These are phyloP conservation scores for Ctenicera cuprea DNA, from an alignment of 2,888 invertebrate species.

Conservation along the genomic window DNA sequence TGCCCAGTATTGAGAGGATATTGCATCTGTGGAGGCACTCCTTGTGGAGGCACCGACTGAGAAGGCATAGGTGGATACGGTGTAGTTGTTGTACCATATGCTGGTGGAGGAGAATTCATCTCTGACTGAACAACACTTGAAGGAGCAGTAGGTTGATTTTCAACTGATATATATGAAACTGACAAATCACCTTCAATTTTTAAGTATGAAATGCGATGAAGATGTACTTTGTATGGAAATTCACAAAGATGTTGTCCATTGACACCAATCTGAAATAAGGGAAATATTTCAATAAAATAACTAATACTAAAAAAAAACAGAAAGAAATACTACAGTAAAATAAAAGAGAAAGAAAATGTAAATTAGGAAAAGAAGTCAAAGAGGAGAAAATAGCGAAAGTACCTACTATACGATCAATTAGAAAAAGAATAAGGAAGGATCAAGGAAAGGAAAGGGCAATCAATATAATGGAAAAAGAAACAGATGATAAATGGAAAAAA, in stretches of 20 bases:
- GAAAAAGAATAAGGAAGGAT: too few species aligned
- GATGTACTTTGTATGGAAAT: conserved; percentile 84
- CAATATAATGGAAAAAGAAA: too few species aligned
- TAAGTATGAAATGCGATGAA: conserved; percentile 79
- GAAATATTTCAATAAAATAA: neutral
- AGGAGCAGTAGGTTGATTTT: conserved; percentile 63
- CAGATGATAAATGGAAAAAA: too few species aligned
- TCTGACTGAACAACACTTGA: neutral
- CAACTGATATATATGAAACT: conserved; percentile 80
- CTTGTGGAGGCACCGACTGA: neutral
- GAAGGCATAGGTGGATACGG: neutral
- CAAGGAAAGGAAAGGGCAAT: too few species aligned
- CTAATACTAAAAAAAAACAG: neutral
- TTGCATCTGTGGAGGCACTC: neutral
- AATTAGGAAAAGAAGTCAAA: too few species aligned
- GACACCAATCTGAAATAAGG: conserved; percentile 41
- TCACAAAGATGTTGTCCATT: conserved; percentile 78
- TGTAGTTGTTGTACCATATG: conserved; percentile 10
- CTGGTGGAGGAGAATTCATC: conserved; percentile 7
- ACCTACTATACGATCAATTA: too few species aligned
- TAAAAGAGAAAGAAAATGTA: too few species aligned
- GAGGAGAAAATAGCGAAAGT: too few species aligned
- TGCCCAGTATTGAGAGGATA: neutral
- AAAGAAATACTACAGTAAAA: too few species aligned
- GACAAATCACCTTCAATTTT: conserved; percentile 86